A percentile compares a stretch with the other conserved stretches of the same genome.
Conservation (phyloP, 2,888 invertebrate species). For the Pristionchus mayeri region DNA sequence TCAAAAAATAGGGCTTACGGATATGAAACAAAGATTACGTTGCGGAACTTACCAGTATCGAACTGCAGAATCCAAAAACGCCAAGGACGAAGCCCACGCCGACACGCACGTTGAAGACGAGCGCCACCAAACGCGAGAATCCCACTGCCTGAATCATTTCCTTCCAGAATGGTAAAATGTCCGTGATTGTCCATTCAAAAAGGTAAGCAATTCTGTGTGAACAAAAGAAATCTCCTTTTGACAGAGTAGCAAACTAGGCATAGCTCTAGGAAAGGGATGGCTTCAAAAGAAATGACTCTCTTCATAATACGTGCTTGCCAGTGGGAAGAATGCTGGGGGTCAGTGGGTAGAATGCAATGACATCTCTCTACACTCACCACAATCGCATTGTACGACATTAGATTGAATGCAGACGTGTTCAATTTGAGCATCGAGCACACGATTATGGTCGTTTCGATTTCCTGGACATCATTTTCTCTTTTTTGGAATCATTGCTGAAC, state of each 20-base stretch:
- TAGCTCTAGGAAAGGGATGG: too few species aligned
- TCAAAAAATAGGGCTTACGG: too few species aligned
- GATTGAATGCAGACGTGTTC: background rate
- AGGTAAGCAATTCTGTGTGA: too few species aligned
- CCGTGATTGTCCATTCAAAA: background rate
- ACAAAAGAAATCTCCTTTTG: too few species aligned
- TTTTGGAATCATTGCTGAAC: too few species aligned
- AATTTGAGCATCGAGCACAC: background rate
- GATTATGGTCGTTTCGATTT: background rate
- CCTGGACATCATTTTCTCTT: background rate
- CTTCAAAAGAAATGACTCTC: too few species aligned
- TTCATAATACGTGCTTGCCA: too few species aligned
- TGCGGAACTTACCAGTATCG: background rate
- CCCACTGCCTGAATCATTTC: background rate
- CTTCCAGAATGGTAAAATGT: background rate
- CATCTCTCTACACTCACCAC: background rate
- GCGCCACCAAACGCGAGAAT: background rate
- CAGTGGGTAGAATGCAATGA: too few species aligned
- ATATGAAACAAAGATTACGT: background rate
- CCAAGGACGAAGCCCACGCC: background rate
- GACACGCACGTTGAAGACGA: background rate
- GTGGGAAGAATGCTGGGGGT: too few species aligned
- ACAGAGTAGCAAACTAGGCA: too few species aligned
- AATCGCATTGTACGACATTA: background rate
- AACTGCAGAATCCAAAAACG: background rate